Base-by-base conservation (phyloP, 2,888 invertebrate species). In the Spialia ferax region DNA sequence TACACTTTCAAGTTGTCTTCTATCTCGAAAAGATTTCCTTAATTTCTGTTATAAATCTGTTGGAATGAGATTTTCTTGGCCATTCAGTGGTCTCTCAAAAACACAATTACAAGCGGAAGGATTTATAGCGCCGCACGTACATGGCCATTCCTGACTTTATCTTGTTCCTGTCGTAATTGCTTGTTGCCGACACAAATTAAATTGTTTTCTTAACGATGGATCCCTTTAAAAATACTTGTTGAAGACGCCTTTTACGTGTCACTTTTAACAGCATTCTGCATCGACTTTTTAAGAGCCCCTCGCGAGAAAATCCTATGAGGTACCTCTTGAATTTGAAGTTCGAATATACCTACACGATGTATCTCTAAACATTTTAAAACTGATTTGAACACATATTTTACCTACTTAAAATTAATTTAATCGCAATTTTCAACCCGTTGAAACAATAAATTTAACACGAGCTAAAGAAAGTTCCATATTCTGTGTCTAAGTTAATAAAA, bases 401-500 rank as follows among this genome's bases (percentile, higher is more conserved):
- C n/a, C n/a, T n/a, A n/a, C n/a, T n/a, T 7, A 22, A 23, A 23
- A 15, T 35, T 57, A 50, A 42, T 52, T n/a, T 52, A 52, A 65
- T 50, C 59, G 52, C 59, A 57, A 59, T 59, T 15, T 64, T 26
- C n/a, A 59, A 29, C 26, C 59, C 42, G 59, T 52, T 65, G 52
- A 65, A 65, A 65, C 65, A 74, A 72, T 71, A 73, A 74, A 72
- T 73, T 74, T 72, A 71, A 69, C 66, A 71, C 63, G 60, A 69
- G 70, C 61, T 67, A 56, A 85, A 85, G 84, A 85, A 90, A 89
- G 85, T 89, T 87, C 80, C 81, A 85, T 86, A 86, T 86, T 85
- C 82, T 83, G 79, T 79, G 82, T 82, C 81, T 84, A 86, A 89
- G 83, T 89, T 89, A 89, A 91, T 90, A 88, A 89, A 89, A 86